phyloP scores from a whole-genome alignment of 2,888 invertebrate species.

The Meiosimyza platycephala region DNA sequence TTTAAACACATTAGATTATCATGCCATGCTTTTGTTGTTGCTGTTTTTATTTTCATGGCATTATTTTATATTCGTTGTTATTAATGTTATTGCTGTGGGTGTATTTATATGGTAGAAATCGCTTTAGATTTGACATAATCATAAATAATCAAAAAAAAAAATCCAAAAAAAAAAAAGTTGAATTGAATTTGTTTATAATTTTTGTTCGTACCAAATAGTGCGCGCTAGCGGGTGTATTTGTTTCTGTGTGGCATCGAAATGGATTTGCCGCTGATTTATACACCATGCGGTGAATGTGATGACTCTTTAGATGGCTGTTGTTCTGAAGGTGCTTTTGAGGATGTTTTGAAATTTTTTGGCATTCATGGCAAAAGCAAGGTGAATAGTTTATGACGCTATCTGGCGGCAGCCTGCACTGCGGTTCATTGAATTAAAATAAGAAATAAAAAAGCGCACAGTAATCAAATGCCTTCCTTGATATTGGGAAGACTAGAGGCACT shows the following conservation, averaged over 20 bases:
- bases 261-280: constrained; percentile 20
- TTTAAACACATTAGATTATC: no score
- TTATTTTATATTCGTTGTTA: not conserved
- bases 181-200: no score
- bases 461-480: no score
- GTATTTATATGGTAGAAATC: constrained; percentile 20
- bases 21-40: no score
- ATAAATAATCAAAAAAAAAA: constrained; percentile 18
- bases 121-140: constrained; percentile 23
- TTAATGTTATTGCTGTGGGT: constrained; percentile 22
- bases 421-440: not conserved
- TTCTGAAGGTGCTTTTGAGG: not conserved
- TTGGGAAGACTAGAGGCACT: no score
- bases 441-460: no score
- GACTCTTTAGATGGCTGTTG: no score
- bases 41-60: no score
- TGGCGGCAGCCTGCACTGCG: not conserved
- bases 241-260: constrained; percentile 5
- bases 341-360: not conserved
- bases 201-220: no score
- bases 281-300: not conserved
- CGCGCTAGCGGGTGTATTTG: not conserved
- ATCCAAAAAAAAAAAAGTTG: not conserved
- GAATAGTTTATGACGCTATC: not conserved
- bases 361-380: constrained; percentile 2